Evolutionary conservation across 1,140 invertebrate species (phyloP), one percentile per base, ranked within the genome.

Genomic region (Gerris buenoi): DNA sequence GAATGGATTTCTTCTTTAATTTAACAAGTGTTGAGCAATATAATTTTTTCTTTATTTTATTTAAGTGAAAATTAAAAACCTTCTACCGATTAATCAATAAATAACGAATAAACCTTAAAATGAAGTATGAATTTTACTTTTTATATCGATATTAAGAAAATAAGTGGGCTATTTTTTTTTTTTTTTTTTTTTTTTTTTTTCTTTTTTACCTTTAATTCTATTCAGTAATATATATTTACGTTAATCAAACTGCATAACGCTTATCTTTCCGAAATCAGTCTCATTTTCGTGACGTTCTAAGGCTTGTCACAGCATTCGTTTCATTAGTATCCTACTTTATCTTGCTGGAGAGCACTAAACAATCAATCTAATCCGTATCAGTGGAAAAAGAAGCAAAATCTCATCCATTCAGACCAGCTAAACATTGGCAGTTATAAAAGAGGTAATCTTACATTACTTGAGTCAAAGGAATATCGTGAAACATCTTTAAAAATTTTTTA

Each of bases 291-390:
- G 29, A 23, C 29, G 22, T 33, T 23, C 63, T 25, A 67, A 67
- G 66, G 66, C 66, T 67, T 67, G 62, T 67, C 66, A 67, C 66
- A 67, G 66, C 66, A 28, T 63, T 58, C 66, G 66, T 67, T 67
- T 26, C 46, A 59, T n/a, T 25, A 13, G 25, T 61, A 61, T 46
- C 33, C 33, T 46, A 46, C 33, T 10, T 46, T 46, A 10, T 46
- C n/a, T n/a, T n/a, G n/a, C n/a, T n/a, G n/a, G n/a, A n/a, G n/a
- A n/a, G n/a, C n/a, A n/a, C n/a, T n/a, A n/a, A n/a, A n/a, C n/a
- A n/a, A n/a, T n/a, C n/a, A n/a, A n/a, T n/a, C n/a, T n/a, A n/a
- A n/a, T n/a, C n/a, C n/a, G n/a, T n/a, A n/a, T n/a, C n/a, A n/a
- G n/a, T n/a, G 18, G 5, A 46, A 46, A 46, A 10, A 5, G 18